A percentile compares a stretch with the other conserved stretches of the same genome.
Conservation (phyloP, 2,113 vertebrate genomes). For the Pygoscelis adeliae region DNA sequence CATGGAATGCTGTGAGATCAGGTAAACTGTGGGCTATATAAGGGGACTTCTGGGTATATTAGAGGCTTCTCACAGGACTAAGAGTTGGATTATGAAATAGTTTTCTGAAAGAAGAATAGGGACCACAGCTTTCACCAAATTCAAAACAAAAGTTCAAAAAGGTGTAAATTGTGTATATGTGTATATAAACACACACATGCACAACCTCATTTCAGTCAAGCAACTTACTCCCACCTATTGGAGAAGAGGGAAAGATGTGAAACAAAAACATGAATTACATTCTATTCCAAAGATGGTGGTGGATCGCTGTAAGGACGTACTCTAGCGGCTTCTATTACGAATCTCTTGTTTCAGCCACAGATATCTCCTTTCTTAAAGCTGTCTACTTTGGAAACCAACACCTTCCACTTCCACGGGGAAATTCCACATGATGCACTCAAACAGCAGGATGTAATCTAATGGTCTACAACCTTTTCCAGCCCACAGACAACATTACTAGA, state of each 20-base stretch:
- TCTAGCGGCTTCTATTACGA: background rate
- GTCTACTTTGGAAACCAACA: background rate
- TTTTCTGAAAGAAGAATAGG: background rate
- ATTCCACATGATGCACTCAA: background rate
- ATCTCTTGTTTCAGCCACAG: background rate
- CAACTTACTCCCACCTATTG: background rate
- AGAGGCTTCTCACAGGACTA: background rate
- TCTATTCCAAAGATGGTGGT: background rate
- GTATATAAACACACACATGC: background rate
- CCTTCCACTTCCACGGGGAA: background rate
- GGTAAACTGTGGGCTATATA: background rate
- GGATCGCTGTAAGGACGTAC: background rate
- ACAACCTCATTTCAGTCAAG: background rate
- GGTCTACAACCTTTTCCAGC: background rate
- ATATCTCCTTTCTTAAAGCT: background rate
- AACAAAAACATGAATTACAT: background rate
- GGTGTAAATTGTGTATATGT: fast-evolving
- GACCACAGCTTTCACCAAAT: background rate
- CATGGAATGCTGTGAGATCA: background rate
- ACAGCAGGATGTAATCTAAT: background rate
- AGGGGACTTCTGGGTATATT: background rate
- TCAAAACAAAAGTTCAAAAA: background rate
- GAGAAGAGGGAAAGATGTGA: background rate
- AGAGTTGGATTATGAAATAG: background rate
- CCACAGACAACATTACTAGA: background rate